phyloP scores from a whole-genome alignment of 1,140 invertebrate genomes.

The Pseudomyrmex flavicornis region DNA sequence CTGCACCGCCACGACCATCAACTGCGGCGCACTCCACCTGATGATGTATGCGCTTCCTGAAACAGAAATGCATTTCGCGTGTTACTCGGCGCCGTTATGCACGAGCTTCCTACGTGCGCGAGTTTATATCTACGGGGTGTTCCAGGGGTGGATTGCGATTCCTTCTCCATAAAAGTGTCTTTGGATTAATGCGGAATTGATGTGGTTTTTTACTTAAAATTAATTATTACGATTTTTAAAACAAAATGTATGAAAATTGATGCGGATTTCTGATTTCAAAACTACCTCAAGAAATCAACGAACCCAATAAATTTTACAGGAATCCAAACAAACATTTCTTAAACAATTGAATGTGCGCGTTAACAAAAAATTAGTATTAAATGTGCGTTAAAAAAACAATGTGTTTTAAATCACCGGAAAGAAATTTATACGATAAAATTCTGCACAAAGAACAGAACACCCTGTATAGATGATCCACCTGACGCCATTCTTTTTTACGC shows the following conservation, averaged over 20 bases:
- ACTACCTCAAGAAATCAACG: no score
- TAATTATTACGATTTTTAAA: no score
- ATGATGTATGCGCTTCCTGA: constrained; percentile 84
- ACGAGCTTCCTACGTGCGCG: constrained; percentile 20
- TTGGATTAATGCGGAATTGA: not conserved
- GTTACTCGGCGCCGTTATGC: constrained; percentile 57
- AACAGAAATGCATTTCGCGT: constrained; percentile 78
- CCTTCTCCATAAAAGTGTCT: not conserved
- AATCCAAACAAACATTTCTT: no score
- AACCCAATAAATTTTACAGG: no score
- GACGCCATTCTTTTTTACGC: constrained; percentile 39
- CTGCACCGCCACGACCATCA: constrained; percentile 84
- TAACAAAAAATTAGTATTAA: no score
- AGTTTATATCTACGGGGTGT: constrained; percentile 28
- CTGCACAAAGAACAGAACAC: not conserved
- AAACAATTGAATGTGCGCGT: no score
- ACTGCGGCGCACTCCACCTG: constrained; percentile 84
- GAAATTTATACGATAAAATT: not conserved
- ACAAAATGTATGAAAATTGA: no score
- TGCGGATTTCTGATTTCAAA: not conserved
- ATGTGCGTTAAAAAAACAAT: not conserved
- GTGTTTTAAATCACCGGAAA: not conserved
- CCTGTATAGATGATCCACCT: constrained; percentile 36
- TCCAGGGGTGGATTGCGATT: not conserved
- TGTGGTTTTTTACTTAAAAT: not conserved